Evolutionary conservation across 2,888 invertebrate genomes (phyloP).

Genomic region (Drosophila suboccidentalis): DNA sequence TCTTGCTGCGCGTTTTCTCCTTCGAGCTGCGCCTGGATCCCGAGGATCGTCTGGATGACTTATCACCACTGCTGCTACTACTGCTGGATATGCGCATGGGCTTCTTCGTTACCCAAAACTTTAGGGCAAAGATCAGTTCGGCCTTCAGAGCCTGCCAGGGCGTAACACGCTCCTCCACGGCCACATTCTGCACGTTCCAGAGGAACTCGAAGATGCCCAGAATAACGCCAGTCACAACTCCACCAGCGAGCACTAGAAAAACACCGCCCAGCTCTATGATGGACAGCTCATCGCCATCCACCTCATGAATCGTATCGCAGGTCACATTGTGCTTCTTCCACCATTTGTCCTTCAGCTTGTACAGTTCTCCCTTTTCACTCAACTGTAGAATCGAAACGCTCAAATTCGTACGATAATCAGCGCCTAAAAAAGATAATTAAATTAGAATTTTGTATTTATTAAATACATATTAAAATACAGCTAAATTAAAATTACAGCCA

Average conservation of each 20-base stretch:
- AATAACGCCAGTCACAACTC: conserved; percentile 90
- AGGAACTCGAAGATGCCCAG: conserved; percentile 94
- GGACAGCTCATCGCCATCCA: conserved; percentile 84
- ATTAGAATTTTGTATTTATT: neutral
- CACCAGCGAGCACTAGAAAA: conserved; percentile 93
- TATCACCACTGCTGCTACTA: conserved; percentile 62
- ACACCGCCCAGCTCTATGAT: conserved; percentile 94
- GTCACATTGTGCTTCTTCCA: conserved; percentile 91
- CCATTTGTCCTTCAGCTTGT: conserved; percentile 95
- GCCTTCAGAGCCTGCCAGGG: conserved; percentile 90
- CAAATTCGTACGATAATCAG: conserved; percentile 91
- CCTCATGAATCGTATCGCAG: conserved; percentile 65
- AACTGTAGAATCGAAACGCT: conserved; percentile 95
- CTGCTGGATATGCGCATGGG: conserved; percentile 86
- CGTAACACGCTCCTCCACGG: conserved; percentile 91
- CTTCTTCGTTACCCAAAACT: conserved; percentile 91
- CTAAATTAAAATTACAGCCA: neutral
- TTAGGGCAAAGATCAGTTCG: conserved; percentile 90
- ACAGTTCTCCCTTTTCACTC: conserved; percentile 94
- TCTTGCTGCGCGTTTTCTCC: conserved; percentile 71
- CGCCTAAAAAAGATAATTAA: conserved; percentile 87
- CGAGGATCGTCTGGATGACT: conserved; percentile 73
- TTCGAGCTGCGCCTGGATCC: conserved; percentile 70
- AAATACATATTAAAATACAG: neutral
- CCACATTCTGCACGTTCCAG: conserved; percentile 92